phyloP scores from a whole-genome alignment of 2,888 invertebrate genomes.

The Toxonevra muliebris region DNA sequence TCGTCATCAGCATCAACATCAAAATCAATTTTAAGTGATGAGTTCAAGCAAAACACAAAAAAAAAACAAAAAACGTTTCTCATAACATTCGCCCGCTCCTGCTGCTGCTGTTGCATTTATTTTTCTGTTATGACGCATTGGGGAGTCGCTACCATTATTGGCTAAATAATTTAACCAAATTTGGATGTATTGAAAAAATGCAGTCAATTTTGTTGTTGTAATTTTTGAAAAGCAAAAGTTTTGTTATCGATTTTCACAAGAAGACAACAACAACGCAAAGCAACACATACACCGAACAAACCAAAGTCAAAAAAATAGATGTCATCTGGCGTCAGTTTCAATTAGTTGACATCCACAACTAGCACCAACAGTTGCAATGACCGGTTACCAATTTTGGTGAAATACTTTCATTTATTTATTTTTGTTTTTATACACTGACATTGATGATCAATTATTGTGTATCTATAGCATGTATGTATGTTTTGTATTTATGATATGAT shows the following conservation, averaged over 20 bases:
- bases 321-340: background rate
- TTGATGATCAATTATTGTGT: too few relatives aligned
- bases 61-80: background rate
- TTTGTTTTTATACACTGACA: background rate
- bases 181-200: conserved; percentile 13
- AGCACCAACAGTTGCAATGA: conserved; percentile 45
- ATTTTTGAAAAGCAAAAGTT: conserved; percentile 19
- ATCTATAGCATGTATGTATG: too few relatives aligned
- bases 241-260: conserved; percentile 2
- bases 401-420: conserved; percentile 58
- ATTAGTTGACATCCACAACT: conserved; percentile 34
- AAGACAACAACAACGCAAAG: background rate
- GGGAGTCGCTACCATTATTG: background rate
- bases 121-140: background rate
- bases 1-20: too few relatives aligned
- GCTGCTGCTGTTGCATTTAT: background rate
- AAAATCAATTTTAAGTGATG: too few relatives aligned
- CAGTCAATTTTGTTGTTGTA: background rate
- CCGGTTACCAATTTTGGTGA: conserved; percentile 59
- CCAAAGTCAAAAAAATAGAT: background rate
- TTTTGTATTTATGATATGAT: too few relatives aligned
- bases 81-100: too few relatives aligned
- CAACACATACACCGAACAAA: background rate
- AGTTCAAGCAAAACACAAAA: background rate
- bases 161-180: conserved; percentile 24